Evolutionary conservation across 1,140 invertebrate species (phyloP), one percentile per base, ranked within the genome.

Genomic region (Neodiprion lecontei): DNA sequence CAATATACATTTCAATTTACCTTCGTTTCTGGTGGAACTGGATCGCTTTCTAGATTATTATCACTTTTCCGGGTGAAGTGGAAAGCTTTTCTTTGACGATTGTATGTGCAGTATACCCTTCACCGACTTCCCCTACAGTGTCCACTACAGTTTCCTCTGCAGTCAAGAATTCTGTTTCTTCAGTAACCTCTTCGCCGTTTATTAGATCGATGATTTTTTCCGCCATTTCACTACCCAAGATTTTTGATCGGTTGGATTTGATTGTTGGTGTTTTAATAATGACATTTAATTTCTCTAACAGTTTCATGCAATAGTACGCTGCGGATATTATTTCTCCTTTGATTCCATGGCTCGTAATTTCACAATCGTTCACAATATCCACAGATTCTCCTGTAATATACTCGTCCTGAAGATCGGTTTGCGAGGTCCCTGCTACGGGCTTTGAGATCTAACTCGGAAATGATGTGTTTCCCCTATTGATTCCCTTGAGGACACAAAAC

Each of bases 201-300:
- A 53, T 53, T 10, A 53, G 50, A 53, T 53, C 50, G 50, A 14
- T 53, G 50, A 53, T 53, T 53, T 53, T 53, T 53, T 53, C 50
- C 50, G 50, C 50, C 50, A 53, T 53, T 53, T 53, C 50, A 10
- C 14, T 53, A 14, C 50, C 50, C 50, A 53, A 53, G 50, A 53
- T 53, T 53, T 53, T 53, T 14, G 50, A 53, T 53, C 50, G 50
- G 50, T 53, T 53, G 9, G 50, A 53, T 10, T 53, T 53, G 9
- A 14, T 53, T 53, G 50, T 53, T 9, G 14, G 14, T 14, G 50
- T 53, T 53, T 53, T 9, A 53, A 10, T 53, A 53, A 53, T 53
- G 50, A 53, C 14, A 53, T 53, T 53, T 53, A 53, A 53, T 53
- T 53, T 53, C 50, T 53, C 50, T 53, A 53, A 53, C 50, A 53